Evolutionary conservation across 2,113 vertebrate genomes (phyloP).

Genomic region (Cyanoliseus patagonus): DNA sequence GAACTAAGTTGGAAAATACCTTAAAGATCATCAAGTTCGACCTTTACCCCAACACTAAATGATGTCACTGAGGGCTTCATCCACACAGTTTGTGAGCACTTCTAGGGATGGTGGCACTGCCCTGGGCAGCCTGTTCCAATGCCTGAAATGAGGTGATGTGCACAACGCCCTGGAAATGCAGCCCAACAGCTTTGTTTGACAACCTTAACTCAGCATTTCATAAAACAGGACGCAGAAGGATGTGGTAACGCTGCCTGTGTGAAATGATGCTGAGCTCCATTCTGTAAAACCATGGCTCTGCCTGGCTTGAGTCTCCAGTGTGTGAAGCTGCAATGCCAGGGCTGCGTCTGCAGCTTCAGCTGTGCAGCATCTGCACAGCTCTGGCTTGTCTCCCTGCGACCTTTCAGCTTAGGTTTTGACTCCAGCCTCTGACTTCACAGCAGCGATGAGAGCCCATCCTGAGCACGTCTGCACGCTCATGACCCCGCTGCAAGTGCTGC

Average conservation of each 20-base stretch:
- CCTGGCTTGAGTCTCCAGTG: accelerated
- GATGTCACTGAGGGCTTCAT: background rate
- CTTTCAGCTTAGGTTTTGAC: background rate
- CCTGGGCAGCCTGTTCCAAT: background rate
- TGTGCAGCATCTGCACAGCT: background rate
- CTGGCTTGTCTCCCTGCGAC: background rate
- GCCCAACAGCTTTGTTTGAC: background rate
- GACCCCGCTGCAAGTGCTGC: accelerated
- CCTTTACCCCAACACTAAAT: background rate
- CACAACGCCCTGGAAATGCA: accelerated
- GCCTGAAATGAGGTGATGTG: accelerated
- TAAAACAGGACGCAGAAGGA: accelerated
- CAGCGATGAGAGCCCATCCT: accelerated
- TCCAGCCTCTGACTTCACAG: background rate
- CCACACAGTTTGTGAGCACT: background rate
- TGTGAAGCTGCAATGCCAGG: accelerated
- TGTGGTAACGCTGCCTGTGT: background rate
- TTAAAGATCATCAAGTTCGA: background rate
- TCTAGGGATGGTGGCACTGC: background rate
- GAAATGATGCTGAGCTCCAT: background rate
- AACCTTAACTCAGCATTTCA: background rate
- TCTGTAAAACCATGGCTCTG: accelerated
- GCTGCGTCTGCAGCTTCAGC: accelerated
- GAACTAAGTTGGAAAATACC: background rate
- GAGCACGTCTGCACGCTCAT: accelerated